Evolutionary conservation across 2,888 invertebrate genomes (phyloP).

Genomic region (Mimachlamys varia): DNA sequence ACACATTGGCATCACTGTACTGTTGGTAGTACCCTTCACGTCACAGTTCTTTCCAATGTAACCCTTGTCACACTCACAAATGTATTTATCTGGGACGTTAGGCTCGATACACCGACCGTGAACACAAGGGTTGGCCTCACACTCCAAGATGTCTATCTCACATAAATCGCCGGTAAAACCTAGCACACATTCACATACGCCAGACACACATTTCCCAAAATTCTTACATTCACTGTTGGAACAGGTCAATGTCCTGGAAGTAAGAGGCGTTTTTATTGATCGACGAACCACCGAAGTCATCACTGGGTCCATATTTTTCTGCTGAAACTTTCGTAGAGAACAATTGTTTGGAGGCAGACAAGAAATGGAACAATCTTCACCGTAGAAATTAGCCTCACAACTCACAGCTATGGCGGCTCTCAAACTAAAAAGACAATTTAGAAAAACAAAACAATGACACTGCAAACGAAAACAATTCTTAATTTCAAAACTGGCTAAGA

Average conservation of each 20-base stretch:
- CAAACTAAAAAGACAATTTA: background rate
- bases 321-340: background rate
- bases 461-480: background rate
- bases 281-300: background rate
- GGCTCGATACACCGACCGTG: slow-evolving; percentile 38
- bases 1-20: background rate
- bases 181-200: slow-evolving; percentile 56
- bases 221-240: background rate
- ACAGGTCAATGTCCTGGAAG: background rate
- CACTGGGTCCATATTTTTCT: background rate
- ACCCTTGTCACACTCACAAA: slow-evolving; percentile 40
- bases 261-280: background rate
- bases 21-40: too few species aligned
- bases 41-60: background rate
- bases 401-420: background rate
- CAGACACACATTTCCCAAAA: background rate
- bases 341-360: background rate
- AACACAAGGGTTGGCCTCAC: slow-evolving; percentile 12
- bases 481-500: background rate
- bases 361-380: background rate
- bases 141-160: slow-evolving; percentile 56
- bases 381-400: background rate
- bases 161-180: slow-evolving; percentile 60
- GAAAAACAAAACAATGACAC: background rate
- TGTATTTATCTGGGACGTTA: slow-evolving; percentile 12